Evolutionary conservation across 2,888 invertebrate species (phyloP).

Genomic region (Scrobipalpa atriplicella): DNA sequence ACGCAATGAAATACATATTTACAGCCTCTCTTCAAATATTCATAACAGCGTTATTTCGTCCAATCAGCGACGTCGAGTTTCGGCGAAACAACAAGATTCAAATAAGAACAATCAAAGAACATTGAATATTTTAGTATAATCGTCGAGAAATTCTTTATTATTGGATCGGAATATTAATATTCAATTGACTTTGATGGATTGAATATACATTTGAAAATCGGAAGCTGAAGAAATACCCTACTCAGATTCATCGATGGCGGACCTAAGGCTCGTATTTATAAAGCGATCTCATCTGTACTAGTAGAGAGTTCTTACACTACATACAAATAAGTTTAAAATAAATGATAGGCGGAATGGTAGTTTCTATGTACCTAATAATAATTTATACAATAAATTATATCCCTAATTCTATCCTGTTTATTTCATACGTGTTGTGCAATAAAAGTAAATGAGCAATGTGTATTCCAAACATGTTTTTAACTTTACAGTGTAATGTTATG

Average conservation of each 20-base stretch:
- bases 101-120: conserved; percentile 9
- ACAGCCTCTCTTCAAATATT: not conserved
- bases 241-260: too few species aligned
- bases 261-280: too few species aligned
- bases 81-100: not conserved
- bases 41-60: not conserved
- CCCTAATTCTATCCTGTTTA: too few species aligned
- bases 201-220: not conserved
- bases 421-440: not conserved
- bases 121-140: not conserved
- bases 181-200: not conserved
- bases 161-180: not conserved
- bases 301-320: too few species aligned
- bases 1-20: not conserved
- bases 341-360: too few species aligned
- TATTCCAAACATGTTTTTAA: not conserved
- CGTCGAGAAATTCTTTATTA: not conserved
- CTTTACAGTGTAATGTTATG: not conserved
- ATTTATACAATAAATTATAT: too few species aligned
- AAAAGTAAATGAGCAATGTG: not conserved
- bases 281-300: too few species aligned
- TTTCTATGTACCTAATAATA: too few species aligned
- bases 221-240: too few species aligned
- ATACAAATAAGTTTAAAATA: too few species aligned
- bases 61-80: conserved; percentile 7